Conservation (phyloP, 2,113 vertebrate species). For the Elaphurus davidianus region DNA sequence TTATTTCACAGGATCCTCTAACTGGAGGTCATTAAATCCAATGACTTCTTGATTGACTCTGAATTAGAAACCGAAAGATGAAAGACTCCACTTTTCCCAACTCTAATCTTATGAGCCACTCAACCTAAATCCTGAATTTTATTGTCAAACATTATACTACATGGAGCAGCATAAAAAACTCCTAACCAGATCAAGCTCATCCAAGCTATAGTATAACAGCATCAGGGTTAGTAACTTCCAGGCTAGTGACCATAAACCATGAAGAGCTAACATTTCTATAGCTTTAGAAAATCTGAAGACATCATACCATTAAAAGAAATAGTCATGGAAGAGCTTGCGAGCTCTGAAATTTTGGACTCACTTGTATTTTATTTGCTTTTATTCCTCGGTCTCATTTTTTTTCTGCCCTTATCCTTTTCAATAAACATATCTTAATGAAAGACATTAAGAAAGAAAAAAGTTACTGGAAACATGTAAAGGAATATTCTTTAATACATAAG, state of each 20-base stretch:
- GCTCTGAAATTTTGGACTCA: neutral
- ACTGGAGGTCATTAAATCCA: slow-evolving; percentile 48
- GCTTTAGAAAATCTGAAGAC: slow-evolving; percentile 46
- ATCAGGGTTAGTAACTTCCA: slow-evolving; percentile 6
- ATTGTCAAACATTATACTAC: neutral
- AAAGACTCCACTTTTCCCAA: slow-evolving; percentile 58
- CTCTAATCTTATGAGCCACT: slow-evolving; percentile 48
- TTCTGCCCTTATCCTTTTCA: slow-evolving; percentile 27
- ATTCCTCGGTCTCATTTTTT: slow-evolving; percentile 46
- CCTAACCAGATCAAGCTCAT: slow-evolving; percentile 7
- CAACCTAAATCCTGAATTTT: slow-evolving; percentile 51
- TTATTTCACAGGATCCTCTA: slow-evolving; percentile 59
- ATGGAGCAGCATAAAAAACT: neutral
- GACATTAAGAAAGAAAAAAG: slow-evolving; percentile 33
- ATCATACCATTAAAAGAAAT: neutral
- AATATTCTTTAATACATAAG: slow-evolving; percentile 61
- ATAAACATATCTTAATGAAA: slow-evolving; percentile 69
- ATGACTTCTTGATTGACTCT: slow-evolving; percentile 52
- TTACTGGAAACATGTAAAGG: slow-evolving; percentile 65
- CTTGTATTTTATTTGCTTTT: slow-evolving; percentile 38
- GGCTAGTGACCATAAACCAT: neutral
- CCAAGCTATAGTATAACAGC: neutral
- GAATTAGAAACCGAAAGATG: slow-evolving; percentile 52
- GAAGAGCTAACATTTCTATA: slow-evolving; percentile 4
- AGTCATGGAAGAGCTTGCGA: slow-evolving; percentile 1